Evolutionary conservation across 2,797 vertebrate genomes (phyloP).

Genomic region (Peromyscus attwateri): DNA sequence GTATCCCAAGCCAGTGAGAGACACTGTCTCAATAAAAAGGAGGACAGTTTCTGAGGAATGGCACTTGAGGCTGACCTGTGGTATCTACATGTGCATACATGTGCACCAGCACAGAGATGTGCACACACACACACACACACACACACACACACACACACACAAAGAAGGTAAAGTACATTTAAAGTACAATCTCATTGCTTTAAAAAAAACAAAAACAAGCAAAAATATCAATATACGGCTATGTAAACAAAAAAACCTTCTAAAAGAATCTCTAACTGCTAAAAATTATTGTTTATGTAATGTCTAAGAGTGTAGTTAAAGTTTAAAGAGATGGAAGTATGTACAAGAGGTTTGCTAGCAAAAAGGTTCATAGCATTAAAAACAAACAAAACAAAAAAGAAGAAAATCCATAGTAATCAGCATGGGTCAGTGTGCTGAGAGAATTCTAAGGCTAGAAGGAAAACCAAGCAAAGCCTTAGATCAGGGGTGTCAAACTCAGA

Average conservation of each 20-base stretch:
- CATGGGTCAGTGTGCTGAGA: neutral
- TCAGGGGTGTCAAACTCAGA: constrained; percentile 26
- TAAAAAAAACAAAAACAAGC: constrained; percentile 4
- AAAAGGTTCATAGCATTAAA: constrained; percentile 22
- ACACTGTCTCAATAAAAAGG: neutral
- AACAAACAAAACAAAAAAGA: neutral
- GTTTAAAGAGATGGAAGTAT: neutral
- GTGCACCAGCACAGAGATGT: neutral
- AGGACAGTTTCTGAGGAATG: neutral
- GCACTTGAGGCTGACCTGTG: neutral
- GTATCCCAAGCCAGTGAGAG: neutral
- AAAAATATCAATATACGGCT: neutral
- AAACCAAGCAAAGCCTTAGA: constrained; percentile 40
- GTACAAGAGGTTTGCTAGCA: constrained; percentile 45
- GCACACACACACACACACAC: neutral
- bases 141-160: neutral
- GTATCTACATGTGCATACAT: neutral
- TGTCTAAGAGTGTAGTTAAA: neutral
- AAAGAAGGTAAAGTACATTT: neutral
- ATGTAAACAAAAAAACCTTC: neutral
- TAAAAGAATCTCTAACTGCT: constrained; percentile 32
- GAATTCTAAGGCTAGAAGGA: constrained; percentile 39
- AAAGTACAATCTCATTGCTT: neutral
- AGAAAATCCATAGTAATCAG: constrained; percentile 56
- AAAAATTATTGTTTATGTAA: constrained; percentile 53